Conservation (phyloP, 2,888 invertebrate species). For the Chrysolina americana region DNA sequence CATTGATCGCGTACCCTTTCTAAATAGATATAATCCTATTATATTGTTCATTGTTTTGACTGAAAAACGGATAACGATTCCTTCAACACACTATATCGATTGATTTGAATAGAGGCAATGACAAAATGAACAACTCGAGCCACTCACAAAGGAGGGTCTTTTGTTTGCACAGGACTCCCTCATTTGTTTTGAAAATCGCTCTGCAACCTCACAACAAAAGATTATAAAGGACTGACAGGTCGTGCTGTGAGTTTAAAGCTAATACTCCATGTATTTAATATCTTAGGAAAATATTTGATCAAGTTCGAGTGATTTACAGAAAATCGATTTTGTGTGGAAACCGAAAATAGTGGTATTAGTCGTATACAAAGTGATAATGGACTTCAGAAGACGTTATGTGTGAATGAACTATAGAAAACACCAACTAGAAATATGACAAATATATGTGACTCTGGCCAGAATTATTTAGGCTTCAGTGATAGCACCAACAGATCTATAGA, state of each 20-base stretch:
- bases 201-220: slow-evolving; percentile 60
- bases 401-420: no score
- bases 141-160: slow-evolving; percentile 46
- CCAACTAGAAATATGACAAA: no score
- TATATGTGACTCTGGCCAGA: no score
- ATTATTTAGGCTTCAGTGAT: no score
- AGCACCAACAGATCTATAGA: no score
- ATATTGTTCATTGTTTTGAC: background rate
- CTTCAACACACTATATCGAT: slow-evolving; percentile 27
- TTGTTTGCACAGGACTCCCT: slow-evolving; percentile 60
- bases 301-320: slow-evolving; percentile 34
- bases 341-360: background rate
- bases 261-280: slow-evolving; percentile 47
- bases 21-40: no score
- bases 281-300: slow-evolving; percentile 38
- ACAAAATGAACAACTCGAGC: slow-evolving; percentile 43
- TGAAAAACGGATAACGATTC: background rate
- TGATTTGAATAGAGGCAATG: slow-evolving; percentile 40
- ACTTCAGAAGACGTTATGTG: no score
- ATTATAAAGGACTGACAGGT: slow-evolving; percentile 58
- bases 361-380: no score
- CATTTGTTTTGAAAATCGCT: slow-evolving; percentile 60
- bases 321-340: slow-evolving; percentile 21
- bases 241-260: slow-evolving; percentile 43
- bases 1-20: no score